These are phyloP conservation scores for Phymastichus coffea DNA, from an alignment of 1,140 invertebrate genomes.

Conservation along the genomic window DNA sequence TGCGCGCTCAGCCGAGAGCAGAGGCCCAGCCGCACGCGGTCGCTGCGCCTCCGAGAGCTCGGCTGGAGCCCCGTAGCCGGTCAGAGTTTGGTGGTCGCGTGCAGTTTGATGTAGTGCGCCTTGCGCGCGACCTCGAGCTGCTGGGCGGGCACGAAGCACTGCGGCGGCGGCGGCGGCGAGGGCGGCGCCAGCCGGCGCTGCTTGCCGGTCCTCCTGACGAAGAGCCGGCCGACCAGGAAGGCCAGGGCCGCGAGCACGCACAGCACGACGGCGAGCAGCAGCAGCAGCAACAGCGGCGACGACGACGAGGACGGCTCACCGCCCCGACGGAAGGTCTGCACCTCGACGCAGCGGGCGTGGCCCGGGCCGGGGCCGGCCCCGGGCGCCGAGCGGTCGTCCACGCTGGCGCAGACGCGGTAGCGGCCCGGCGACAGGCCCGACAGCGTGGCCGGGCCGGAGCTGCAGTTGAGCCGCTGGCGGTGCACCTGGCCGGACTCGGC, in stretches of 20 bases:
- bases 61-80: no score
- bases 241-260: slow-evolving; percentile 32
- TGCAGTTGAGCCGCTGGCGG: slow-evolving; percentile 44
- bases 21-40: no score
- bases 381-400: slow-evolving; percentile 31
- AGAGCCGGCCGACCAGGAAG: slow-evolving; percentile 38
- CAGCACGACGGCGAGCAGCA: not conserved
- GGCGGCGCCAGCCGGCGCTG: slow-evolving; percentile 31
- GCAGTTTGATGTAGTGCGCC: slow-evolving; percentile 58
- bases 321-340: slow-evolving; percentile 46
- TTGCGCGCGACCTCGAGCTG: slow-evolving; percentile 57
- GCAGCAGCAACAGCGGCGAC: not conserved
- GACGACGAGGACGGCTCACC: slow-evolving; percentile 46
- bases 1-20: no score
- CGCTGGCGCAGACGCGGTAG: slow-evolving; percentile 50
- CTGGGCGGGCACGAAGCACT: slow-evolving; percentile 51
- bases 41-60: no score
- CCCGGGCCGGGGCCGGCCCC: not conserved
- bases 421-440: slow-evolving; percentile 43
- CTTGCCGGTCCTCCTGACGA: slow-evolving; percentile 32
- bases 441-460: slow-evolving; percentile 37
- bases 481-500: slow-evolving; percentile 39
- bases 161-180: slow-evolving; percentile 56
- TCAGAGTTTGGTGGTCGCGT: slow-evolving; percentile 60
- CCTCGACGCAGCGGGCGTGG: slow-evolving; percentile 44